Percentiles rank a stretch among this genome's conserved stretches.
These are phyloP conservation scores for Chrysochloris asiatica DNA, from an alignment of 2,113 vertebrate genomes.

Conservation along the genomic window DNA sequence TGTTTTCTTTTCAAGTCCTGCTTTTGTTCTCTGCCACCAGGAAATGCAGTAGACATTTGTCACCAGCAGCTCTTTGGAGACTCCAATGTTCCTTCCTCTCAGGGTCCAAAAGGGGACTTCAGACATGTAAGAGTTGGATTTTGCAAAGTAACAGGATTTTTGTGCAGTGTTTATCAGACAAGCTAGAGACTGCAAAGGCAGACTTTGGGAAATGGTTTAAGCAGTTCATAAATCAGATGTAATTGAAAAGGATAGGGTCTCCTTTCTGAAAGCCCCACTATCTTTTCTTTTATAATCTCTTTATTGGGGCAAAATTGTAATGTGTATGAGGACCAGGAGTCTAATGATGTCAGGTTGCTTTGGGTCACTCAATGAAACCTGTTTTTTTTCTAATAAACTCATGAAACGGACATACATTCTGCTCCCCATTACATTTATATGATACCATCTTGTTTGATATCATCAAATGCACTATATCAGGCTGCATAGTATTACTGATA, in stretches of 20 bases:
- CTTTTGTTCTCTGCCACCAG: conserved; percentile 63
- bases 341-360: conserved; percentile 57
- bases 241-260: conserved; percentile 57
- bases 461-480: conserved; percentile 37
- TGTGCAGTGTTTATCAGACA: conserved; percentile 68
- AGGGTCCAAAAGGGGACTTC: conserved; percentile 39
- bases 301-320: conserved; percentile 50
- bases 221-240: conserved; percentile 75
- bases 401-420: conserved; percentile 55
- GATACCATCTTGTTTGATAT: conserved; percentile 65
- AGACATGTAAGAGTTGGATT: conserved; percentile 53
- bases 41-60: conserved; percentile 75
- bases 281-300: conserved; percentile 52
- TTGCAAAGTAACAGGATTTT: conserved; percentile 66
- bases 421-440: conserved; percentile 37
- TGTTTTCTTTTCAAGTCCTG: conserved; percentile 54
- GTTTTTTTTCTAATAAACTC: conserved; percentile 47
- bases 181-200: conserved; percentile 32
- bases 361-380: conserved; percentile 59
- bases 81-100: conserved; percentile 48
- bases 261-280: conserved; percentile 39
- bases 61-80: conserved; percentile 64
- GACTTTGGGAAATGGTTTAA: conserved; percentile 67
- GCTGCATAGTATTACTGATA: conserved; percentile 60
- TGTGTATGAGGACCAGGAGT: conserved; percentile 18